Evolutionary conservation across 2,888 invertebrate species (phyloP).

Genomic region (Aplocera efformata): DNA sequence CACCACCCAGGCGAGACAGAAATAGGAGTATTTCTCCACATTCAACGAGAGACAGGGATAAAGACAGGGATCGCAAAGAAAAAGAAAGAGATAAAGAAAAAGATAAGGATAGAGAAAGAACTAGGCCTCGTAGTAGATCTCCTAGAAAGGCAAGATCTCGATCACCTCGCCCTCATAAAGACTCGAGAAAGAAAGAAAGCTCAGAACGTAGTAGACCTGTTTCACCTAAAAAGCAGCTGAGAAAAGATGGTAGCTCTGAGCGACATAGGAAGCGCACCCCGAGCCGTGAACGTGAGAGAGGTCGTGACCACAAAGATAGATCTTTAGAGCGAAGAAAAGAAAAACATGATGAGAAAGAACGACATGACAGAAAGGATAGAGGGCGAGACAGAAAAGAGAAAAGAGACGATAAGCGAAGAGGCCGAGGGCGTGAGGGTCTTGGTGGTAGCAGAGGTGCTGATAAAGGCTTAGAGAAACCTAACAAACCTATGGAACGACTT

Average conservation of each 20-base stretch:
- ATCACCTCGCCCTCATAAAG: slow-evolving; percentile 70
- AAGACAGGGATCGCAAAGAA: slow-evolving; percentile 72
- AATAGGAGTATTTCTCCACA: slow-evolving; percentile 66
- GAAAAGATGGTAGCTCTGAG: slow-evolving; percentile 64
- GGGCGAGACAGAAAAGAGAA: slow-evolving; percentile 83
- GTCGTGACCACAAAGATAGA: slow-evolving; percentile 71
- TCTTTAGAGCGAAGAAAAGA: slow-evolving; percentile 74
- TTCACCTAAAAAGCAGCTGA: slow-evolving; percentile 69
- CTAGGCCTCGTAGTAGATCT: slow-evolving; percentile 71
- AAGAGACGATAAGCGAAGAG: slow-evolving; percentile 77
- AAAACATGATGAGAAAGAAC: slow-evolving; percentile 79
- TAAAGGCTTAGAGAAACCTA: slow-evolving; percentile 82
- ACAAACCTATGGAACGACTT: slow-evolving; percentile 81
- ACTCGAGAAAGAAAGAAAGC: slow-evolving; percentile 68
- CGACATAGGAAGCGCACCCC: slow-evolving; percentile 64
- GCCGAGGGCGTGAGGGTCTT: slow-evolving; percentile 62
- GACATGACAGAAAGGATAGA: slow-evolving; percentile 85
- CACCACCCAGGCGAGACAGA: slow-evolving; percentile 67
- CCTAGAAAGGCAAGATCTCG: slow-evolving; percentile 69
- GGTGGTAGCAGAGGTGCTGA: slow-evolving; percentile 67
- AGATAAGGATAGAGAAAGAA: slow-evolving; percentile 74
- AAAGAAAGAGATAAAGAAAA: slow-evolving; percentile 69
- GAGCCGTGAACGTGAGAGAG: slow-evolving; percentile 77
- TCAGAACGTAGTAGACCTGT: slow-evolving; percentile 73
- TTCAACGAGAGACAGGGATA: slow-evolving; percentile 67